Base-by-base conservation (phyloP, 2,113 vertebrate genomes). In the Cyanocitta stelleri region DNA sequence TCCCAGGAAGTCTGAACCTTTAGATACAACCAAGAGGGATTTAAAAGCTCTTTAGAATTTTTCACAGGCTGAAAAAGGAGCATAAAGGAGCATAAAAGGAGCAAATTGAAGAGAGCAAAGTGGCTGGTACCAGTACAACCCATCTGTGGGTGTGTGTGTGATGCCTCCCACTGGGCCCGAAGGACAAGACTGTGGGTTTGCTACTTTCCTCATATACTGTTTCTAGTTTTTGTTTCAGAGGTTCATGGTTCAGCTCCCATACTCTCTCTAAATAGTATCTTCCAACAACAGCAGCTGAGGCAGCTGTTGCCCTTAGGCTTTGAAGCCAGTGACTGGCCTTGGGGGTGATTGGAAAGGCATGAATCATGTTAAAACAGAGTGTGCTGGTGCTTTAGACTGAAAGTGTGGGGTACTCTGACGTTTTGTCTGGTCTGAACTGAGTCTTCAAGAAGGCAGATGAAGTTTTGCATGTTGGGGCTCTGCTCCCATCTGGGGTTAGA, bases 131-230 rank as follows among this genome's bases (percentile, higher is more conserved):
- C 44, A 8, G 4, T 26, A 37, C 16, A 72, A 13, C n/a, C 71
- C 44, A 41, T 61, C 35, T 61, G 35, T 71, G 63, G 22, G 12
- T 18, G 3, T 9, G 3, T 9, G n/a, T 44, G 26, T 11, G 12
- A 2, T 69, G 80, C 56, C 32, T 83, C 77, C 73, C 24, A 2
- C 41, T 35, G 69, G 39, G 61, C 27, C 24, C 0, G 0, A 61
- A 39, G 0, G 4, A 30, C 33, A 67, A 55, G 7, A 43, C 33
- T 13, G 1, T 16, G 11, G 46, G 37, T 88, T 64, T 85, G 29
- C 35, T 74, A 0, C 49, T 89, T 67, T 33, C 44, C 23, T 85
- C 16, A 2, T 37, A 3, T 16, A 11, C 32, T 44, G 20, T 55
- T 79, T 19, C 23, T 79, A 3, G 27, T n/a, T 89, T 63, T 75